Evolutionary conservation across 2,797 vertebrate species (phyloP).

Genomic region (Lacerta agilis): DNA sequence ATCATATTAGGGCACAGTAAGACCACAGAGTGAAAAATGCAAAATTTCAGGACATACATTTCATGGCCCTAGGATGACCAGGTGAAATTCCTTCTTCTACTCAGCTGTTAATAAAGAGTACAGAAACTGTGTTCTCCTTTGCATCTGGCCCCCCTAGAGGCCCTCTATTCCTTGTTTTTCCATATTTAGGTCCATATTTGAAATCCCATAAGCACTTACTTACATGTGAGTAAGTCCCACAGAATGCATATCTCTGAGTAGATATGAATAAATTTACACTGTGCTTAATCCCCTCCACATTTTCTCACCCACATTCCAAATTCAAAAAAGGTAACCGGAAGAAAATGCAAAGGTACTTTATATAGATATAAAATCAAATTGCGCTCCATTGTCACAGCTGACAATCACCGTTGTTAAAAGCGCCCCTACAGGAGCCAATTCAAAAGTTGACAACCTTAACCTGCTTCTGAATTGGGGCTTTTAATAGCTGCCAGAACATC

Average conservation of each 20-base stretch:
- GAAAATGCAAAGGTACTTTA: neutral
- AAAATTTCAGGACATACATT: too few species aligned
- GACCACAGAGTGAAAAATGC: neutral
- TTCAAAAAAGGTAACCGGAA: neutral
- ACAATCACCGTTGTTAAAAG: neutral
- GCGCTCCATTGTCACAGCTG: neutral
- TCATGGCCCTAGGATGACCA: neutral
- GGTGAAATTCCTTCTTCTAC: neutral
- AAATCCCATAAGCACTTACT: neutral
- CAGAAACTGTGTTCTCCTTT: neutral
- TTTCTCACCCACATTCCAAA: neutral
- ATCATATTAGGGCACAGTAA: neutral
- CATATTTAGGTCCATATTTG: neutral
- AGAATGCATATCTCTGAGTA: neutral
- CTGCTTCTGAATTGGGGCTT: too few species aligned
- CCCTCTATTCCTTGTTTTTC: neutral
- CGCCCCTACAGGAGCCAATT: neutral
- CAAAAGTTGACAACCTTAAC: neutral
- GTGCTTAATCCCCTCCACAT: neutral
- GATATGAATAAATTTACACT: too few species aligned
- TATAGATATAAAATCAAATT: neutral
- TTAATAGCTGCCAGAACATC: neutral
- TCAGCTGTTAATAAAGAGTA: neutral
- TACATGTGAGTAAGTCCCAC: neutral
- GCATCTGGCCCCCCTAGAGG: neutral